phyloP scores from a whole-genome alignment of 2,797 vertebrate species.

The Lerista edwardsae region DNA sequence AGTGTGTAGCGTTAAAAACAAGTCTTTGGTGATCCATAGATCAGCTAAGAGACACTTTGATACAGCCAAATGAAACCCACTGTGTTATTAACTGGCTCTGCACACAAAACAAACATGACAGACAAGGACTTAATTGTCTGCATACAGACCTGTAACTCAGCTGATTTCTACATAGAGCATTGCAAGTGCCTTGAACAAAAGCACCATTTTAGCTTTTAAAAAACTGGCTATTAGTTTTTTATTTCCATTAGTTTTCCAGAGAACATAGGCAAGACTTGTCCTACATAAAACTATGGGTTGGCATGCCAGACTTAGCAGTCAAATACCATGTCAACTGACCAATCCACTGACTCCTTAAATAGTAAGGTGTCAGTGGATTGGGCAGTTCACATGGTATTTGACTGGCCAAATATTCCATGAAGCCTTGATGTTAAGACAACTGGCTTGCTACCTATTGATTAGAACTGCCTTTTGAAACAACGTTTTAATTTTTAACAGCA shows the following conservation, averaged over 20 bases:
- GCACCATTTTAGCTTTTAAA: background rate
- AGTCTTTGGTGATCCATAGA: background rate
- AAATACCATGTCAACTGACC: too few species aligned
- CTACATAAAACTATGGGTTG: background rate
- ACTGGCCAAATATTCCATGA: too few species aligned
- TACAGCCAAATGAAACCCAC: too few species aligned
- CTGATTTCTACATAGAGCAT: conserved; percentile 14
- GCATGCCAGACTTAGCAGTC: too few species aligned
- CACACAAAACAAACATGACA: background rate
- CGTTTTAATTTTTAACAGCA: too few species aligned
- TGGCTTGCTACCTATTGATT: too few species aligned
- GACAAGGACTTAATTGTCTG: background rate
- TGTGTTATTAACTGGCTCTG: background rate
- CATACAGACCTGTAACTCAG: background rate
- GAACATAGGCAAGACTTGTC: background rate
- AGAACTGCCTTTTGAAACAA: too few species aligned
- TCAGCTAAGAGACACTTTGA: background rate
- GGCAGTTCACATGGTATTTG: too few species aligned
- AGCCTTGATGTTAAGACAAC: too few species aligned
- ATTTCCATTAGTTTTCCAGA: background rate
- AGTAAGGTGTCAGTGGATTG: too few species aligned
- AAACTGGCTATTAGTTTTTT: background rate
- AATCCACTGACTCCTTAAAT: too few species aligned
- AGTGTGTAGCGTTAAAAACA: conserved; percentile 25
- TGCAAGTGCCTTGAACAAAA: background rate